Base-by-base conservation (phyloP, 1,140 invertebrate species). In the Apis cerana region DNA sequence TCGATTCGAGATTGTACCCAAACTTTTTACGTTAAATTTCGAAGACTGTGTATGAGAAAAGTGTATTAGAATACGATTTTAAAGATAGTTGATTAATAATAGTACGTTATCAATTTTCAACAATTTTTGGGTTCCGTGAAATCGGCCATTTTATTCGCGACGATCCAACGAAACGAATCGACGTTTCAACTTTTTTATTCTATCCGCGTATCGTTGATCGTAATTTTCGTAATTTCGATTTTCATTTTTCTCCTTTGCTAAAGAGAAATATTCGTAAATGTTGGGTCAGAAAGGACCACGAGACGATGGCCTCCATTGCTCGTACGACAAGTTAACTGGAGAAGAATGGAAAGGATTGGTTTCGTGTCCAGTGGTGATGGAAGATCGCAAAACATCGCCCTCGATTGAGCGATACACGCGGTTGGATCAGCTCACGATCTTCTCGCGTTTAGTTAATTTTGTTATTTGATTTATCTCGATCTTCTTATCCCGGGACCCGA, bases 401-500 rank as follows among this genome's bases (percentile, higher is more conserved):
- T 84, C 88, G 84, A 88, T 82, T 75, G 86, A 86, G 83, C 85
- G 88, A 43, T 89, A 90, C 87, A 88, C 89, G 88, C 87, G 89
- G 71, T 88, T 87, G 80, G 88, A 90, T 82, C 83, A 67, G 82
- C 43, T 58, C 80, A 88, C 90, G 91, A 90, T 92, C 90, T 87
- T 71, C 33, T 62, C 89, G 91, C 92, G 92, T 93, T 92, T 94
- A 94, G 93, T 94, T 94, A 93, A 94, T 94, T 93, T 94, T 94
- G 93, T 94, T 94, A 94, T 93, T 93, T 94, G 89, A 93, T 94
- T 94, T 93, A 93, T 92, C 89, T 93, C 91, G 90, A 85, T 86
- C 89, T 93, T 92, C 88, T 91, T 90, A 88, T 84, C 87, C 33
- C 90, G 91, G 88, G 85, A 85, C 82, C 86, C 82, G 82, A 65